Base-by-base conservation (phyloP, 1,140 invertebrate genomes). In the Zaprionus kolodkinae region DNA sequence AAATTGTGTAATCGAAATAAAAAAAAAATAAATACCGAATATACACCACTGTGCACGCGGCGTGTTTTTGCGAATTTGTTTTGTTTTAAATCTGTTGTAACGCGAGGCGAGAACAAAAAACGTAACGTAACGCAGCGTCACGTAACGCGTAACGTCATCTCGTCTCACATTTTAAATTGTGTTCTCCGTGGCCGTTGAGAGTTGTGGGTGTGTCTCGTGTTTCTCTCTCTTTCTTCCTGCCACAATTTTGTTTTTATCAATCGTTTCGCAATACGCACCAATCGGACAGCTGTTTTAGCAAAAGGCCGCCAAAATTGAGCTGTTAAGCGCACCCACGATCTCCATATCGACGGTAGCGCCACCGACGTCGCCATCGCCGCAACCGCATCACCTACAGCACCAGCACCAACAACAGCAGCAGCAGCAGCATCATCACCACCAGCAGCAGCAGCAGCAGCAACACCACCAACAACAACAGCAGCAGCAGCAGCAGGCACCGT, bases 271-370 rank as follows among this genome's bases (percentile, higher is more conserved):
- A 88, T 89, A 89, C 86, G 86, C 85, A 76, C 78, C 79, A 81
- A 76, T 54, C 78, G 60, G 76, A 76, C 69, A 82, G 73, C 79
- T 89, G 79, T 78, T 74, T 45, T 76, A 91, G 69, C 65, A 78
- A 91, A 92, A 91, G 81, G 81, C 81, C 91, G 79, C 78, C 91
- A 92, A 92, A 92, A 92, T 92, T 91, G 91, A 92, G 91, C 91
- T 92, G 81, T 77, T 92, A 92, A 86, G 72, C 72, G 85, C 85
- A 54, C 81, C 91, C 78, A 90, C 91, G 55, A 92, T 92, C 59
- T 91, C 91, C 57, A 92, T 92, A 81, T 91, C 91, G 79, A 89
- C 91, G 91, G 77, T 85, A 77, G 81, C 76, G 64, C 76, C 81
- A 55, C 52, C 81, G 27, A 72, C 78, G 72, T 68, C 78, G 63